These are phyloP conservation scores for Temnothorax ravouxi DNA, from an alignment of 2,888 invertebrate species.

Conservation along the genomic window DNA sequence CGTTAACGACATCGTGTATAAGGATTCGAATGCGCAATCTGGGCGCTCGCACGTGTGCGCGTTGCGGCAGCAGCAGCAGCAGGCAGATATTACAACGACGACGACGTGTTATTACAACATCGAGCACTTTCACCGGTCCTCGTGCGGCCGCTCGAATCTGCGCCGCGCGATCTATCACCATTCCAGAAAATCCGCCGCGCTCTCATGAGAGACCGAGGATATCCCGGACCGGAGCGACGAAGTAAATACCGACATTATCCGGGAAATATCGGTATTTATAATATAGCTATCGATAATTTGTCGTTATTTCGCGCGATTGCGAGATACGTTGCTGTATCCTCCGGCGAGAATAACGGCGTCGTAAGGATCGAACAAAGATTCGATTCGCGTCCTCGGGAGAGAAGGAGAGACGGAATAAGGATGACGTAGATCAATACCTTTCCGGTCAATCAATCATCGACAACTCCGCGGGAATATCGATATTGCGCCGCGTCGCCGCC, in stretches of 20 bases:
- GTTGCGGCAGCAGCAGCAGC: not conserved
- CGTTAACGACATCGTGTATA: constrained; percentile 8
- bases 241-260: constrained; percentile 25
- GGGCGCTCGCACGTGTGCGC: not conserved
- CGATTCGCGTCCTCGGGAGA: not conserved
- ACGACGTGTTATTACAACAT: constrained; percentile 41
- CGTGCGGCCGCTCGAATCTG: not conserved
- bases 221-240: not conserved
- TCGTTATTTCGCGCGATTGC: not conserved
- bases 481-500: constrained; percentile 14
- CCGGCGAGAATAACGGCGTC: not conserved
- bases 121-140: constrained; percentile 46
- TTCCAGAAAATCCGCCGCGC: constrained; percentile 44
- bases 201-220: constrained; percentile 30
- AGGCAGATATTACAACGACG: constrained; percentile 36
- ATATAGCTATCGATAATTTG: constrained; percentile 23
- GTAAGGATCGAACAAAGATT: not conserved
- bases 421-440: constrained; percentile 20
- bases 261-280: constrained; percentile 26
- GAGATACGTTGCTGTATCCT: constrained; percentile 14
- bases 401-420: not conserved
- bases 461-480: constrained; percentile 36
- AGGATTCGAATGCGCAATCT: constrained; percentile 28
- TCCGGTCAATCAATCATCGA: constrained; percentile 39
- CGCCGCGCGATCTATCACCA: constrained; percentile 27